Percentiles rank a stretch among this genome's conserved stretches.
Evolutionary conservation across 2,113 vertebrate genomes (phyloP).

Genomic region (Hippocampus zosterae): DNA sequence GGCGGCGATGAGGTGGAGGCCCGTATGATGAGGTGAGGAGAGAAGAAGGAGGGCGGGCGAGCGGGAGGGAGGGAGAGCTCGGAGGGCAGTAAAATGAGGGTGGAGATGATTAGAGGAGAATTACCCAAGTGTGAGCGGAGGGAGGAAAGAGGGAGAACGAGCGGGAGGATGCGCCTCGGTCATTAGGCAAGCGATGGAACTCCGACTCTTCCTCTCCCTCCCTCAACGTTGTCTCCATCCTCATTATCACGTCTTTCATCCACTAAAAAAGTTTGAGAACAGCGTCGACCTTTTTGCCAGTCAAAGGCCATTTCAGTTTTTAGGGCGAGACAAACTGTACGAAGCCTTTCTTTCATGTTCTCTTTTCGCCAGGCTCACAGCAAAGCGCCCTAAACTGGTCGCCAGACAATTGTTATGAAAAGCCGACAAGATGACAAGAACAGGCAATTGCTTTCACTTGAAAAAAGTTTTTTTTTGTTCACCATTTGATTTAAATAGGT

Average conservation of each 20-base stretch:
- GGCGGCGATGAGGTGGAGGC: slow-evolving; percentile 53
- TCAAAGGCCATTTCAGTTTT: not conserved
- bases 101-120: slow-evolving; percentile 65
- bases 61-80: slow-evolving; percentile 9
- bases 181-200: slow-evolving; percentile 21
- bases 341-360: too few relatives aligned
- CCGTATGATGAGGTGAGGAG: slow-evolving; percentile 67
- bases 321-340: not conserved
- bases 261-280: not conserved
- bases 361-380: too few relatives aligned
- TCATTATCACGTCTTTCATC: slow-evolving; percentile 1
- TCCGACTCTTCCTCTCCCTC: slow-evolving; percentile 4
- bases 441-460: not conserved
- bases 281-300: not conserved
- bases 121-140: slow-evolving; percentile 63
- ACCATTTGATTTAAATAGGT: too few relatives aligned
- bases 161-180: slow-evolving; percentile 13
- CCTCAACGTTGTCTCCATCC: not conserved
- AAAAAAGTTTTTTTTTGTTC: too few relatives aligned
- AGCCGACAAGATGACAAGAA: not conserved
- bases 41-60: slow-evolving; percentile 8
- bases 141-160: slow-evolving; percentile 16
- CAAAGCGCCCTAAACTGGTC: not conserved
- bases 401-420: not conserved
- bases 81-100: slow-evolving; percentile 52